Evolutionary conservation across 2,113 vertebrate species (phyloP), one percentile per base, ranked within the genome.

Genomic region (Ibidorhyncha struthersii): DNA sequence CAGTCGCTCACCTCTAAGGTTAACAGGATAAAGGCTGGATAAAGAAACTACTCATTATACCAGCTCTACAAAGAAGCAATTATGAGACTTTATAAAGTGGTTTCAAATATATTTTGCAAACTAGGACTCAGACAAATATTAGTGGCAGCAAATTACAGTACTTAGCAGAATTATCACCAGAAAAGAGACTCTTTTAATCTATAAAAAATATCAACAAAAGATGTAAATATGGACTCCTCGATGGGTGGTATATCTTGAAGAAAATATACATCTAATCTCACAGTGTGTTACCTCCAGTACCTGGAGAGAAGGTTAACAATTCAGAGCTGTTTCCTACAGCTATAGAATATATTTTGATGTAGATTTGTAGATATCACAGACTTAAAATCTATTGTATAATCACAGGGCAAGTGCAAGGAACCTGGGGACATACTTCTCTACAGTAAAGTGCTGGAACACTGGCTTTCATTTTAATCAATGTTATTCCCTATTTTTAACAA

Each of bases 201-300:
- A 98, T 98, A 97, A 98, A 98, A 98, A 98, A 98, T 98, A 98
- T 98, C 98, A 98, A 98, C 98, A 98, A 98, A 98, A 98, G 98
- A 98, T 98, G 98, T 98, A 98, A 98, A 98, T 98, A 98, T 98
- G 98, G 98, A 98, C 98, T 98, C 98, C 98, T 98, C 98, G 0
- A 98, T 98, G 97, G 98, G 98, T 98, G 98, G 98, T 95, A 97
- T 97, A 97, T 98, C 98, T 98, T 98, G 98, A 98, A 98, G 98
- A 98, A 98, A 98, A 98, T 98, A 98, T 98, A 98, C 98, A 98
- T 98, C 98, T 98, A 98, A 98, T 98, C 98, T 98, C 98, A 96
- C 98, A 98, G 98, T 98, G 97, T 98, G 98, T 91, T 96, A 97
- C 98, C 97, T 98, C 96, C 96, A 98, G 88, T 94, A 98, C 98